Conservation (phyloP, 2,113 vertebrate genomes). For the Lophius piscatorius region DNA sequence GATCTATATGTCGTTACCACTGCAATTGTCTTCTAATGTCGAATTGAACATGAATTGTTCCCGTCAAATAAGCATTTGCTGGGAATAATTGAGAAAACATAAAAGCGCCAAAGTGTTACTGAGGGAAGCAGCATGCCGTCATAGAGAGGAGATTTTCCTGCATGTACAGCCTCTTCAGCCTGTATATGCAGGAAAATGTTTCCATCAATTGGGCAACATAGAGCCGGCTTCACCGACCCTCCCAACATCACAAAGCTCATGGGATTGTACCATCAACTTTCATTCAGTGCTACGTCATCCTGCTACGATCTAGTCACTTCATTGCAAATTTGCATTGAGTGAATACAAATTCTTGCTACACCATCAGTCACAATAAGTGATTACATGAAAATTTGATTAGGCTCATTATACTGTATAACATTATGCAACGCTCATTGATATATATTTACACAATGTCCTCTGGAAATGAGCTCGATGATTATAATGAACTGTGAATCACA, state of each 20-base stretch:
- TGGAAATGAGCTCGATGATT: conserved; percentile 53
- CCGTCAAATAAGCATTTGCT: too few relatives aligned
- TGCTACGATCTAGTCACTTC: too few relatives aligned
- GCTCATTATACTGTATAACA: conserved; percentile 55
- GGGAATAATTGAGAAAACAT: too few relatives aligned
- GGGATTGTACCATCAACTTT: too few relatives aligned
- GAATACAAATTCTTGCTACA: conserved; percentile 70
- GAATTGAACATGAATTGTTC: conserved; percentile 40
- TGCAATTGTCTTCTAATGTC: conserved; percentile 29
- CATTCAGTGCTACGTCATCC: too few relatives aligned
- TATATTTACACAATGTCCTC: conserved; percentile 63
- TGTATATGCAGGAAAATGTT: conserved; percentile 36
- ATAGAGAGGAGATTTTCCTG: too few relatives aligned
- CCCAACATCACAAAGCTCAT: conserved; percentile 53
- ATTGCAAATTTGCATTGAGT: conserved; percentile 52
- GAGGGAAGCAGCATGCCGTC: too few relatives aligned
- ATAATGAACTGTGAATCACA: conserved; percentile 67
- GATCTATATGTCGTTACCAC: conserved; percentile 24
- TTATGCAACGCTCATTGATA: conserved; percentile 16
- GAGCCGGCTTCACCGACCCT: conserved; percentile 52
- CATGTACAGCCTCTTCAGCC: conserved; percentile 27
- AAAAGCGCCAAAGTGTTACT: too few relatives aligned
- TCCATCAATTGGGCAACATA: conserved; percentile 29
- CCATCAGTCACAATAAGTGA: conserved; percentile 66
- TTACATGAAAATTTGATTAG: conserved; percentile 64